Conservation (phyloP, 2,888 invertebrate species). For the Arrhopalites spinosus region DNA sequence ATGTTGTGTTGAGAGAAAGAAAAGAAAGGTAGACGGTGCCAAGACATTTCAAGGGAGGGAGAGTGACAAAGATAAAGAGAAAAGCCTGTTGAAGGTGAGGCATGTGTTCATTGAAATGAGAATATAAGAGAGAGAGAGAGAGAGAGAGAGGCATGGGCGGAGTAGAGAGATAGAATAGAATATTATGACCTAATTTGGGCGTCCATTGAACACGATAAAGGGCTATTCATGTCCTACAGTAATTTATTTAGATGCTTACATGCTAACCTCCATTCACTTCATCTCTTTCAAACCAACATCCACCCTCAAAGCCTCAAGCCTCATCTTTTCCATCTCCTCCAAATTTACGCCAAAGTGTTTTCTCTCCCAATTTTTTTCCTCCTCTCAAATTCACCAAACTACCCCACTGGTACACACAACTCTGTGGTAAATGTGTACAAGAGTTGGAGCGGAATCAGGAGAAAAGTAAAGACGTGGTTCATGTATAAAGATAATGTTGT, state of each 20-base stretch:
- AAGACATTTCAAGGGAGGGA: neutral
- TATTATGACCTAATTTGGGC: slow-evolving; percentile 26
- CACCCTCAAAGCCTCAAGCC: neutral
- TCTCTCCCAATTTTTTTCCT: neutral
- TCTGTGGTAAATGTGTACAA: neutral
- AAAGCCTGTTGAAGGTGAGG: too few relatives aligned
- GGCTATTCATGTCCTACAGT: slow-evolving; percentile 5
- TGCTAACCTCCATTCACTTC: slow-evolving; percentile 1
- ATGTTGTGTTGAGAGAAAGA: too few relatives aligned
- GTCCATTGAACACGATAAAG: slow-evolving; percentile 22
- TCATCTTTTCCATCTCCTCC: slow-evolving; percentile 2
- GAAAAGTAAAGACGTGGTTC: too few relatives aligned
- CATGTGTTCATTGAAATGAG: neutral
- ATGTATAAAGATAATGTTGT: too few relatives aligned
- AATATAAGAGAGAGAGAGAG: neutral
- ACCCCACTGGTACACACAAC: neutral
- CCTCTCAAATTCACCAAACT: neutral
- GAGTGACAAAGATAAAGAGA: neutral
- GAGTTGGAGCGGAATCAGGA: too few relatives aligned
- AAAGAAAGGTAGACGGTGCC: too few relatives aligned
- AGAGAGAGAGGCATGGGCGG: neutral
- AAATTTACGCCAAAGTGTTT: neutral
- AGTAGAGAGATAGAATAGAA: slow-evolving; percentile 11
- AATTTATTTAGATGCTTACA: slow-evolving; percentile 16
- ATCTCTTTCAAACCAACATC: neutral